A percentile compares a stretch with the other conserved stretches of the same genome.
These are phyloP conservation scores for Puma concolor DNA, from an alignment of 2,113 vertebrate genomes.

Conservation along the genomic window DNA sequence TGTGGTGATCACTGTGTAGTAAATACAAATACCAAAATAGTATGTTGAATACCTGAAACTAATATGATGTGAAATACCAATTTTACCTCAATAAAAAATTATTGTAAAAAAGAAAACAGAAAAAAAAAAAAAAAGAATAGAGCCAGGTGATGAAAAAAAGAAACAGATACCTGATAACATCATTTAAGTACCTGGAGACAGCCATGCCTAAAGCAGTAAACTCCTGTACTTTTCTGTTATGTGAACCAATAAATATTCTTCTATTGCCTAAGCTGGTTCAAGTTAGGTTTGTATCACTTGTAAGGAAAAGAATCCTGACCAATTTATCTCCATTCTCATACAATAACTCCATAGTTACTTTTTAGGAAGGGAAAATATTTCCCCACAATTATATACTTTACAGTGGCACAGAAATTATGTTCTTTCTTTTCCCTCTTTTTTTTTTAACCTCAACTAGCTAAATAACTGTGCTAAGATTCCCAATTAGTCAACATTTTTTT, in stretches of 20 bases:
- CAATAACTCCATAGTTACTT: neutral
- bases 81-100: neutral
- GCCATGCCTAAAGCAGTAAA: neutral
- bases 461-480: neutral
- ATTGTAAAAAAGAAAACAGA: neutral
- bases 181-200: neutral
- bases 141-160: neutral
- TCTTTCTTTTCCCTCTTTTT: neutral
- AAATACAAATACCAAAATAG: neutral
- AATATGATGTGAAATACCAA: neutral
- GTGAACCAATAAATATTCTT: neutral
- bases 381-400: neutral
- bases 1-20: neutral
- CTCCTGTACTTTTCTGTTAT: neutral
- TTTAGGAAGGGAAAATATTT: conserved; percentile 1
- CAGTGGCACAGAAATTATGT: neutral
- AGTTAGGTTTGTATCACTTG: neutral
- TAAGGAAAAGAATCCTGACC: neutral
- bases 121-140: neutral
- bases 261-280: neutral
- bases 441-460: neutral
- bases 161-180: neutral
- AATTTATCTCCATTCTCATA: neutral
- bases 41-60: neutral
- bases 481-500: neutral